phyloP scores from a whole-genome alignment of 2,113 vertebrate genomes.

The Petrocephalus microphthalmus region DNA sequence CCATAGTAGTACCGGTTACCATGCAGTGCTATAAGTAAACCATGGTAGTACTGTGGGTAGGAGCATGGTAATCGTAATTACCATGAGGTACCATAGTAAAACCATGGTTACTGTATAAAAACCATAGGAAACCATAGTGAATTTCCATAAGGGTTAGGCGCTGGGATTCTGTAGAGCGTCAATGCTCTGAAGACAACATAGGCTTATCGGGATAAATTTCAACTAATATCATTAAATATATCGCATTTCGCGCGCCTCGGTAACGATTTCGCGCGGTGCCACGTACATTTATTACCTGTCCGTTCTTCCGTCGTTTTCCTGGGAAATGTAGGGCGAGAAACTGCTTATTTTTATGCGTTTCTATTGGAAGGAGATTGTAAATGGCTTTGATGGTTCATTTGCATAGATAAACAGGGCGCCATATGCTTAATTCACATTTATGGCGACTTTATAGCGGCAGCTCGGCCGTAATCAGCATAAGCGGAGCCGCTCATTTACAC shows the following conservation, averaged over 20 bases:
- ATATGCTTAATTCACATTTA: conserved; percentile 40
- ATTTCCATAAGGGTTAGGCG: no score
- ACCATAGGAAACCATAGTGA: no score
- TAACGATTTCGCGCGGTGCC: background rate
- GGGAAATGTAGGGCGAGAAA: no score
- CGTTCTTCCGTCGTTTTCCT: no score
- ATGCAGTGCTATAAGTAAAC: no score
- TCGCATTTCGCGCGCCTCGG: background rate
- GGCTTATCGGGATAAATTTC: background rate
- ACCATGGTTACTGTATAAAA: no score
- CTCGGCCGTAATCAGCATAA: background rate
- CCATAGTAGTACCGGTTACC: no score
- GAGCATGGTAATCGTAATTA: no score
- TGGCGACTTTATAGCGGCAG: conserved; percentile 41
- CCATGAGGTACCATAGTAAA: no score
- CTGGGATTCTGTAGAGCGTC: background rate
- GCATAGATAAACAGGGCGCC: conserved; percentile 27
- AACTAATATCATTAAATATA: background rate
- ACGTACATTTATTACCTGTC: background rate
- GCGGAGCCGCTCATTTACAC: conserved; percentile 55
- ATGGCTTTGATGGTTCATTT: conserved; percentile 28
- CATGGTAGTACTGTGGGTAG: no score
- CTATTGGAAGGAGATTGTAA: conserved; percentile 33
- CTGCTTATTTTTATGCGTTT: background rate
- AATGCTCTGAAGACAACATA: no score